Conservation (phyloP, 2,113 vertebrate genomes). For the Perca fluviatilis region DNA sequence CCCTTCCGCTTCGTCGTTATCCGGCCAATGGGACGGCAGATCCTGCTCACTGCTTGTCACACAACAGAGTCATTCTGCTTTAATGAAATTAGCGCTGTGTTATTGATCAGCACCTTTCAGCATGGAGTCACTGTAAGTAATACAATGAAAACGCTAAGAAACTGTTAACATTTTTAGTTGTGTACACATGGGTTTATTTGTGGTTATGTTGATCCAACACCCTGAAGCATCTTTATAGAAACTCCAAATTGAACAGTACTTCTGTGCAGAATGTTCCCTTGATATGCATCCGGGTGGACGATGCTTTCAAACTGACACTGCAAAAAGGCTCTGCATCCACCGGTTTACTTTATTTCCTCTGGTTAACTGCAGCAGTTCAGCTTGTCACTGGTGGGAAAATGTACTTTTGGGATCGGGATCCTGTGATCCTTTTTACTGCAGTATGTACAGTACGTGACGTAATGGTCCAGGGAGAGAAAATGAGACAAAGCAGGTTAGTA, state of each 20-base stretch:
- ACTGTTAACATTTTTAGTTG: not conserved
- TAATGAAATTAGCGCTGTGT: constrained; percentile 38
- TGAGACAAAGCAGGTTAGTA: constrained; percentile 49
- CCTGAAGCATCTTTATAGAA: not conserved
- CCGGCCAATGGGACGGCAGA: constrained; percentile 5
- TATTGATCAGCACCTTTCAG: constrained; percentile 24
- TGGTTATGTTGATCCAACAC: not conserved
- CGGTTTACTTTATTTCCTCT: constrained; percentile 2
- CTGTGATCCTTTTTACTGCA: constrained; percentile 38
- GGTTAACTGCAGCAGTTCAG: constrained; percentile 16
- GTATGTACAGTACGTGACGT: constrained; percentile 24
- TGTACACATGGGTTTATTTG: constrained; percentile 12
- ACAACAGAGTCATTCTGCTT: constrained; percentile 6
- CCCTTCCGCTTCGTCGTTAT: not conserved
- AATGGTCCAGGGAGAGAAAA: constrained; percentile 44
- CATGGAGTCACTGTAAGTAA: constrained; percentile 8
- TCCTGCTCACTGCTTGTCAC: constrained; percentile 13
- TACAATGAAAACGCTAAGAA: not conserved
- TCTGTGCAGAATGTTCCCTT: not conserved
- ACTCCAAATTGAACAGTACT: not conserved
- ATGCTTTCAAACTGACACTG: constrained; percentile 7
- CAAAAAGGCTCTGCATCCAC: not conserved
- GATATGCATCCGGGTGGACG: not conserved
- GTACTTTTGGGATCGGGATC: constrained; percentile 36
- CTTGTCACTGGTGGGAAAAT: not conserved